Evolutionary conservation across 2,888 invertebrate species (phyloP), one percentile per base, ranked within the genome.

Genomic region (Diloba caeruleocephala): DNA sequence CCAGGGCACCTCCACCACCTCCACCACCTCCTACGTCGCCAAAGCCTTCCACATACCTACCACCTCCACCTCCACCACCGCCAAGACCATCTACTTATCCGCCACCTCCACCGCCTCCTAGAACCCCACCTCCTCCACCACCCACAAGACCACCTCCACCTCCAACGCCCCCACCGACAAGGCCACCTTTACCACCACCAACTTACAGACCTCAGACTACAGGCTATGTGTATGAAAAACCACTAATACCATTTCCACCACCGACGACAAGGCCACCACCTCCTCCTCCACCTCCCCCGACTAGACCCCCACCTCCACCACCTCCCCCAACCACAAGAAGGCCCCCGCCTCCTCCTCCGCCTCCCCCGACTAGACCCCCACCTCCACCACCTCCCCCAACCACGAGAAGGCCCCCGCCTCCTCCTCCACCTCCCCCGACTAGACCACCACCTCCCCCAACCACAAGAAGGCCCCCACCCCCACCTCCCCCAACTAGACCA

Each of bases 261-360:
- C 68, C 78, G 4, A 62, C 54, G 3, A 62, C 54, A 63, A 81
- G 61, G 60, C 68, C 26, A 48, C 65, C 54, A 29, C 78, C 79
- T 3, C 68, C 59, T 8, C 48, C 62, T 3, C 57, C 60, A 1
- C 55, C 62, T 1, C 48, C 66, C n/a, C 45, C 54, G 6, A 54
- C 45, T 1, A 54, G 38, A 21, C 39, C 39, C 9, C 45, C 60
- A 0, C 66, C 69, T 0, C 66, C 66, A 1, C 39, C 39, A 9
- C 45, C 62, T 0, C 66, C 69, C 0, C 66, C 66, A 1, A 45
- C 71, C 8, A 56, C 63, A 1, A 46, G 55, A n/a, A 54, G 58
- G 3, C 64, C 68, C 2, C 64, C 65, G 4, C 37, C 46, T 0
- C 52, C 38, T 0, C 57, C 58, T 2, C 61, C 57, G 0, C 62